Base-by-base conservation (phyloP, 2,113 vertebrate genomes). In the Grantiella picta region DNA sequence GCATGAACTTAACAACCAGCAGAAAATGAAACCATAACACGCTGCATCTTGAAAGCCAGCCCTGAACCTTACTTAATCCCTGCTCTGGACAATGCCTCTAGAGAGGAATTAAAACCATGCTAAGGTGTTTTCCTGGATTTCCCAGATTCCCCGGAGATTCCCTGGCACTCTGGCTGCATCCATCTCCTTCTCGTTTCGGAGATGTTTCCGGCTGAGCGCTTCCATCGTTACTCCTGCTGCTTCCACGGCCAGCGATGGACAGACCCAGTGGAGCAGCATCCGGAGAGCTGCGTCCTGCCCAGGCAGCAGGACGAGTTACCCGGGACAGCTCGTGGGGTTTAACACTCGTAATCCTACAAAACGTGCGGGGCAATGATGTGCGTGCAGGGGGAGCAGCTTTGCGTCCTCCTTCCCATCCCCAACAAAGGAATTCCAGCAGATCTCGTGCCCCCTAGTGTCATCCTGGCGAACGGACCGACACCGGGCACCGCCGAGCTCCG, bases 371-470 rank as follows among this genome's bases (percentile, higher is more conserved):
- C 15, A 44, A 15, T 5, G 35, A 47, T 23, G 52, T 18, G 11
- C 2, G 15, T 7, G 25, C 56, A 21, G 56, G 21, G 45, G 17
- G 35, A 90, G 56, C 44, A 9, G 85, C 71, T 83, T 75, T 35
- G 35, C 66, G 31, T 76, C 47, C 68, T 69, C 40, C 56, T 16
- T 68, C 76, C 59, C 68, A 61, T n/a, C 38, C 71, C 72, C 60
- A 86, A 80, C 90, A 82, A 93, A 69, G 47, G 69, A 77, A 95
- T 96, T 97, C 66, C 78, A 96, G 86, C 92, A 95, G 83, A 96
- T 89, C 94, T 95, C 81, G 28, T 97, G 97, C 97, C 96, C 93
- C 95, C 96, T 96, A 93, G 94, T 93, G 96, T 92, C 89, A 89
- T 84, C 57, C 77, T 23, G 53, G 80, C 14, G 92, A 96, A 97